Evolutionary conservation across 2,113 vertebrate species (phyloP).

Genomic region (Struthio camelus): DNA sequence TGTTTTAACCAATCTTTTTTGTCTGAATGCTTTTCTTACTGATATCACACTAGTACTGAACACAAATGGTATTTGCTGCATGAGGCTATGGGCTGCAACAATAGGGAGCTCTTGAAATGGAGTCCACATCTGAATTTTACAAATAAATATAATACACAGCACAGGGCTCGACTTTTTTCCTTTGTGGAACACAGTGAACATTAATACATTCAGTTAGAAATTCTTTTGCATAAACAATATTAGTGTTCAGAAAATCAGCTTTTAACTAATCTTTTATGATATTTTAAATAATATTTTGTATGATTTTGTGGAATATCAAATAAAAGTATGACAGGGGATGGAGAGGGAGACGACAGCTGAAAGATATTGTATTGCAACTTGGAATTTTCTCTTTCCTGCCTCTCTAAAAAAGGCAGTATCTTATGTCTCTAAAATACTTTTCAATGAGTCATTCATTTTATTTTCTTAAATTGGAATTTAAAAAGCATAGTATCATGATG

Average conservation of each 20-base stretch:
- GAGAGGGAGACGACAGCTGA: background rate
- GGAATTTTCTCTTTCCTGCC: background rate
- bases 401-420: background rate
- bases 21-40: background rate
- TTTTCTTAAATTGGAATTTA: background rate
- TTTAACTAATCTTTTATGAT: background rate
- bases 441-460: background rate
- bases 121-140: background rate
- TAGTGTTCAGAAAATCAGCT: background rate
- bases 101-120: background rate
- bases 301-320: too few relatives aligned
- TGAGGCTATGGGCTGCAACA: background rate
- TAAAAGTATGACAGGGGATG: too few relatives aligned
- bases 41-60: background rate
- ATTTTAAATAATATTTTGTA: background rate
- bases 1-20: background rate
- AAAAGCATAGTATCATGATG: background rate
- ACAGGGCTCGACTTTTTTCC: background rate
- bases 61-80: background rate
- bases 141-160: background rate
- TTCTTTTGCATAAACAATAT: too few relatives aligned
- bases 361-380: background rate
- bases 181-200: background rate
- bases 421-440: background rate
- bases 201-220: background rate